Base-by-base conservation (phyloP, 2,888 invertebrate genomes). In the Neria commutata region DNA sequence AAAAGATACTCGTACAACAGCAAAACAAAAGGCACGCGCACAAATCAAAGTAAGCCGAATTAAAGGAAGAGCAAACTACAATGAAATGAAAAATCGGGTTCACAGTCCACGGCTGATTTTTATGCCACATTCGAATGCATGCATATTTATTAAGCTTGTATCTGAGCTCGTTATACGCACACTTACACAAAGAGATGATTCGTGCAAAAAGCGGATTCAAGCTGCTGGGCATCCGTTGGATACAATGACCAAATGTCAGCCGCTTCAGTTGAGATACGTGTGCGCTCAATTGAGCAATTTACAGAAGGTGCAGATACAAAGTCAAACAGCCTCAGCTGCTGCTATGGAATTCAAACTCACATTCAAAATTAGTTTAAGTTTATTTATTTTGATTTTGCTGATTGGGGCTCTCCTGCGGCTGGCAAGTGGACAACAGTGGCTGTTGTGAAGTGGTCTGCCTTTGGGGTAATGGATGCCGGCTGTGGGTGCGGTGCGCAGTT, bases 271-370 rank as follows among this genome's bases (percentile, higher is more conserved):
- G 21, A 56, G 24, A 40, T 49, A 17, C 25, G 55, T 50, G 66
- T 58, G 63, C 67, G 60, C 58, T 64, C 75, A 73, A 75, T 73
- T 73, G 74, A 73, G 74, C 69, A 66, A 73, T 75, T 73, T 73
- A 74, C 71, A 75, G 63, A 74, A 75, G 66, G 69, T 69, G 66
- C 19, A 42, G 42, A 21, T 33, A 23, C 29, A 29, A 29, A 29
- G 6, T n/a, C n/a, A n/a, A n/a, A n/a, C n/a, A n/a, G n/a, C n/a
- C n/a, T n/a, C n/a, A n/a, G n/a, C n/a, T n/a, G n/a, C n/a, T n/a
- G n/a, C n/a, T n/a, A n/a, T n/a, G n/a, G n/a, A n/a, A n/a, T n/a
- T n/a, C n/a, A n/a, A n/a, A n/a, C n/a, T n/a, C n/a, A n/a, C n/a
- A n/a, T n/a, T n/a, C n/a, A n/a, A n/a, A n/a, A n/a, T 54, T 54